Evolutionary conservation across 2,888 invertebrate species (phyloP).

Genomic region (Tridacna crocea): DNA sequence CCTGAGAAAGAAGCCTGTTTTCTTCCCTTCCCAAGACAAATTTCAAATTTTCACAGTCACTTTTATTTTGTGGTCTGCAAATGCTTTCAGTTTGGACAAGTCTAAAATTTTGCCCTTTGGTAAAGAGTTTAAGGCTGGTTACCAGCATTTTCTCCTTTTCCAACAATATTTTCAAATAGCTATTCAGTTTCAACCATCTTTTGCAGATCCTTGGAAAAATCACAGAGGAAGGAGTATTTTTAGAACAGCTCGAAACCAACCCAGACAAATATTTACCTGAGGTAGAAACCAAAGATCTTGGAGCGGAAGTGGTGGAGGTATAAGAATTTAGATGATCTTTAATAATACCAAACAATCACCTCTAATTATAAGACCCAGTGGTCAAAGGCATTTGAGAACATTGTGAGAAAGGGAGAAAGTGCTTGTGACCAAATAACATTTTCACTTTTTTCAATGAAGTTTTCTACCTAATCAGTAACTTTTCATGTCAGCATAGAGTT

Average conservation of each 20-base stretch:
- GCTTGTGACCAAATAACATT: no score
- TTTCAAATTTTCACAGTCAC: no score
- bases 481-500: no score
- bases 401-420: no score
- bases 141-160: neutral
- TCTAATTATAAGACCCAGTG: no score
- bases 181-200: neutral
- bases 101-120: no score
- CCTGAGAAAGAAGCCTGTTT: neutral
- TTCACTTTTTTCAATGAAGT: neutral
- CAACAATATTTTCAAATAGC: neutral
- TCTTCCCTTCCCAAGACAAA: no score
- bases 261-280: conserved; percentile 83
- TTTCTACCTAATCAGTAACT: neutral
- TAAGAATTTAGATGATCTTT: neutral
- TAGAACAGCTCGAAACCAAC: conserved; percentile 83
- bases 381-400: neutral
- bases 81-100: no score
- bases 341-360: no score
- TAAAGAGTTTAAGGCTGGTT: neutral
- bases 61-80: no score
- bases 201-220: conserved; percentile 82
- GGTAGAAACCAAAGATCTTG: conserved; percentile 77
- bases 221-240: conserved; percentile 82
- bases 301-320: conserved; percentile 82